Percentiles rank a stretch among this genome's conserved stretches.
phyloP scores from a whole-genome alignment of 2,113 vertebrate genomes.

The Dipodomys spectabilis region DNA sequence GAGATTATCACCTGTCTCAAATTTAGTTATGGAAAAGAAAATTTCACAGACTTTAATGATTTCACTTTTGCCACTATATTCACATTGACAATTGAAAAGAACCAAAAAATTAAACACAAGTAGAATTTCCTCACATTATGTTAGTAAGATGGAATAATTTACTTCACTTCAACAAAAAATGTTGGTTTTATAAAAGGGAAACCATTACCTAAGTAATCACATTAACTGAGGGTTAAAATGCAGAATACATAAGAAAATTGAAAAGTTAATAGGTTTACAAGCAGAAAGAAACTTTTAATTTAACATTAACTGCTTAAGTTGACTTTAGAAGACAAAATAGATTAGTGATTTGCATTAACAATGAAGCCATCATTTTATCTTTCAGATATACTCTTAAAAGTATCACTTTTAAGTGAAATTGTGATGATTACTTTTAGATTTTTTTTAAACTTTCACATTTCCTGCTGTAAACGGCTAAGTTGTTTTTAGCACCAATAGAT shows the following conservation, averaged over 20 bases:
- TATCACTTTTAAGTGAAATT: too few relatives aligned
- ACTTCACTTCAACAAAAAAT: not conserved
- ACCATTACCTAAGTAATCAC: not conserved
- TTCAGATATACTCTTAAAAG: not conserved
- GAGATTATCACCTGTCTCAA: not conserved
- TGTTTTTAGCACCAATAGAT: not conserved
- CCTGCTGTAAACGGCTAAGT: not conserved
- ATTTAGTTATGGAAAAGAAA: not conserved
- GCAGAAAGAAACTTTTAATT: not conserved
- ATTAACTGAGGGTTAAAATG: not conserved
- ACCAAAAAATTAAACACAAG: not conserved
- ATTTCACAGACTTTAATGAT: not conserved
- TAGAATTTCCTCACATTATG: not conserved
- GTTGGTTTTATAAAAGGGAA: not conserved
- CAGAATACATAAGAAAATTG: not conserved
- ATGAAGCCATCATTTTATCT: not conserved
- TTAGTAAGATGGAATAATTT: not conserved
- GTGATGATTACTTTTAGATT: not conserved
- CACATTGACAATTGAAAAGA: not conserved
- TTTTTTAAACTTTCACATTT: not conserved
- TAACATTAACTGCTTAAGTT: not conserved
- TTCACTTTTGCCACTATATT: not conserved
- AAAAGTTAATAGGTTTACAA: not conserved
- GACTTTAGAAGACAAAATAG: not conserved
- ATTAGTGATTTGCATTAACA: not conserved